Evolutionary conservation across 2,113 vertebrate species (phyloP), one percentile per base, ranked within the genome.

Genomic region (Misgurnus anguillicaudatus): DNA sequence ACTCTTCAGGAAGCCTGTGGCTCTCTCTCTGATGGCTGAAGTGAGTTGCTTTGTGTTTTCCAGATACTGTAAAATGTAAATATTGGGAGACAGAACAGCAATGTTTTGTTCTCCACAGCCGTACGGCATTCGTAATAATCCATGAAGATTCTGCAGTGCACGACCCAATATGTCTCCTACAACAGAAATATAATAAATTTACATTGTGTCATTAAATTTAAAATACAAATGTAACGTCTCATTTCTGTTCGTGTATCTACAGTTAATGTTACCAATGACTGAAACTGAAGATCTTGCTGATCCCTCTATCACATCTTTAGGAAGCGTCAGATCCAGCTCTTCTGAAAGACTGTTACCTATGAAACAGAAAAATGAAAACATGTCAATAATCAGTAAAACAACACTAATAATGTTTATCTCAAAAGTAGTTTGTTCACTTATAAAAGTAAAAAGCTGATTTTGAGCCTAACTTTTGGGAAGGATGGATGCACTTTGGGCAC

Each of bases 81-180:
- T 92, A 1, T 93, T 95, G 51, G 94, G 92, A 47, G 93, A 90
- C 72, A 95, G 94, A 41, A 91, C 86, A 36, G 91, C 89, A 90
- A 94, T 94, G 63, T 95, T 95, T 89, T 95, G 94, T 78, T 95
- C 93, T 61, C 93, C 94, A 80, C 94, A 95, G 53, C 93, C 93
- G 68, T 89, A 92, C 5, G 93, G 93, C 92, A 95, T 94, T 79
- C 69, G 85, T 17, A 95, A 91, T 58, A 95, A 91, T 19, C 90
- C 84, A 11, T 90, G 90, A 74, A 90, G 87, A 76, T 94, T 94
- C 64, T 86, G 81, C 82, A 95, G 85, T 19, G 93, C 92, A 77
- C 90, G 88, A 4, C 91, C 91, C 88, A 95, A 47, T 71, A 94
- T 88, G 10, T 95, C 94, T 78, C 94, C 94, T 95, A 85, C 42